Percentiles rank a stretch among this genome's conserved stretches.
Evolutionary conservation across 2,888 invertebrate species (phyloP).

Genomic region (Chironomus riparius): DNA sequence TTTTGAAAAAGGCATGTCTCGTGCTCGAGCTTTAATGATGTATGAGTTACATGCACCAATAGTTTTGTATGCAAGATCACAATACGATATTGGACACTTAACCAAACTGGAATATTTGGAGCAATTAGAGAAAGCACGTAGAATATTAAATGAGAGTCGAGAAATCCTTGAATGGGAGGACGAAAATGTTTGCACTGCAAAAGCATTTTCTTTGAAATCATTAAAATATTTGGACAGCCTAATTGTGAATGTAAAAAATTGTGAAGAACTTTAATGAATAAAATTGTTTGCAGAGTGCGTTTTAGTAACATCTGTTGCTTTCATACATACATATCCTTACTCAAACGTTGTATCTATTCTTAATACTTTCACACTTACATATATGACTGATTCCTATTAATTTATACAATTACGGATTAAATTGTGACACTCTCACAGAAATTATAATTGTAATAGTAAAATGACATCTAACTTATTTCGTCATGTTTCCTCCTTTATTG

Average conservation of each 20-base stretch:
- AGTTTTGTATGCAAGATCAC: constrained; percentile 58
- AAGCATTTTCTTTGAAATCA: not conserved
- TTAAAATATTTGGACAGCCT: not conserved
- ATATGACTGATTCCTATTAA: not conserved
- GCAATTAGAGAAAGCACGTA: constrained; percentile 54
- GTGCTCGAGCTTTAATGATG: constrained; percentile 67
- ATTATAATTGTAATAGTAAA: too few relatives aligned
- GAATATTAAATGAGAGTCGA: constrained; percentile 54
- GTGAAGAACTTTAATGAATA: not conserved
- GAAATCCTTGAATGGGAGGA: constrained; percentile 61
- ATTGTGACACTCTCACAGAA: not conserved
- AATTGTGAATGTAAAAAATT: not conserved
- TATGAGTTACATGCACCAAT: constrained; percentile 75
- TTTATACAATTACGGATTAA: not conserved
- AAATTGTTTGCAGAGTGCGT: too few relatives aligned
- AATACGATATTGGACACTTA: constrained; percentile 51
- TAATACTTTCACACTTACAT: not conserved
- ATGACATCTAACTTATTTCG: not conserved
- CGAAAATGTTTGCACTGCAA: not conserved
- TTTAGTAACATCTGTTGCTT: not conserved
- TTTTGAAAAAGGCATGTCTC: constrained; percentile 66
- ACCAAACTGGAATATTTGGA: constrained; percentile 51
- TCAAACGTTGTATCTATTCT: not conserved
- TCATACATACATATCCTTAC: too few relatives aligned
- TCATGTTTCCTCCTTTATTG: not conserved